Evolutionary conservation across 2,113 vertebrate species (phyloP).

Genomic region (Chaenocephalus aceratus): DNA sequence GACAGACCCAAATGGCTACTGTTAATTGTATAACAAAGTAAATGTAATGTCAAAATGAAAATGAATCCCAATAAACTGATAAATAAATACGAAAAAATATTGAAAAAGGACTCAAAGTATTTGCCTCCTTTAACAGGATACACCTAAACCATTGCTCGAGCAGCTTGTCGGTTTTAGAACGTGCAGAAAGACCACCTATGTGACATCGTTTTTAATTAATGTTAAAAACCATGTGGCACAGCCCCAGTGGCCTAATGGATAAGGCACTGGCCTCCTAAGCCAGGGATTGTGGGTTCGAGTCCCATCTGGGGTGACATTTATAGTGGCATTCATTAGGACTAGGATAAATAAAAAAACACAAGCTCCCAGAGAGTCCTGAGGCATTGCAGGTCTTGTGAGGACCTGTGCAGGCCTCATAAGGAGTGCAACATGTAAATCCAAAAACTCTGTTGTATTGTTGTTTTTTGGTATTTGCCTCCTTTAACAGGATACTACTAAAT

Average conservation of each 20-base stretch:
- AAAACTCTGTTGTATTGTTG: too few species aligned
- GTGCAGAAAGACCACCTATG: neutral
- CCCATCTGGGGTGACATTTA: conserved; percentile 68
- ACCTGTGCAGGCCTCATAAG: too few species aligned
- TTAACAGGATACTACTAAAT: too few species aligned
- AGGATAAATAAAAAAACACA: too few species aligned
- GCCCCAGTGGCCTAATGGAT: conserved; percentile 83
- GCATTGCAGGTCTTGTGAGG: too few species aligned
- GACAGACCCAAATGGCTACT: too few species aligned
- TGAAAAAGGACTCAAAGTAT: too few species aligned
- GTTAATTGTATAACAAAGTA: neutral
- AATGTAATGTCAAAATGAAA: neutral
- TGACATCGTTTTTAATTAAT: too few species aligned
- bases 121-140: neutral
- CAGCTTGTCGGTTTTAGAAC: neutral
- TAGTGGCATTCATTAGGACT: too few species aligned
- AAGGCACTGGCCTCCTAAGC: conserved; percentile 80
- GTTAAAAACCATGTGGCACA: neutral
- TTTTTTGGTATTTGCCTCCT: too few species aligned
- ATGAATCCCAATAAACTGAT: neutral
- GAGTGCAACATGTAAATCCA: too few species aligned
- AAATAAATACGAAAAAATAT: neutral
- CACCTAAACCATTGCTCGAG: neutral
- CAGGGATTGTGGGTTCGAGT: conserved; percentile 77
- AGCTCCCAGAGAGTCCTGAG: too few species aligned